Evolutionary conservation across 2,113 vertebrate species (phyloP).

Genomic region (Mobula birostris): DNA sequence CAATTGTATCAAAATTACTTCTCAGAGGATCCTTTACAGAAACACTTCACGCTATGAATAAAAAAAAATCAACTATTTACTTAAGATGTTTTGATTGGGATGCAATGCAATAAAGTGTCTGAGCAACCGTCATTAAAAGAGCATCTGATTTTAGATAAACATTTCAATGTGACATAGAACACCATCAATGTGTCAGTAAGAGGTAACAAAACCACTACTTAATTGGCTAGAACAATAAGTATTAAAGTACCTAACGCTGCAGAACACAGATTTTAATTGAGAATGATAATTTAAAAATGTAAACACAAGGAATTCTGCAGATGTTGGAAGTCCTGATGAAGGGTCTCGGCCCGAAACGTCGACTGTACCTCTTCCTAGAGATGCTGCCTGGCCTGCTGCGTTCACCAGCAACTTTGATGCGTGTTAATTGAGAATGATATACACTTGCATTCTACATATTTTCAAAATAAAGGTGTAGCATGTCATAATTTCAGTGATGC

Average conservation of each 20-base stretch:
- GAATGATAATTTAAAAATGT: conserved; percentile 50
- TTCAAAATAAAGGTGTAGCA: conserved; percentile 52
- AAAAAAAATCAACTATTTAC: not conserved
- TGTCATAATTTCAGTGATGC: conserved; percentile 43
- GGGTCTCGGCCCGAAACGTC: too few species aligned
- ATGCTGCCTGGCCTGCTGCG: too few species aligned
- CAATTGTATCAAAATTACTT: not conserved
- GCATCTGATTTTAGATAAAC: conserved; percentile 12
- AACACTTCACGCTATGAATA: not conserved
- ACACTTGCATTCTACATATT: conserved; percentile 59
- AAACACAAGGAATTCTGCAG: too few species aligned
- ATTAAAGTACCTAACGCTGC: conserved; percentile 65
- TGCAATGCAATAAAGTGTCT: conserved; percentile 9
- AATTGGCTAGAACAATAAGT: conserved; percentile 66
- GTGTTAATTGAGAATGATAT: conserved; percentile 66
- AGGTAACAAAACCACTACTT: conserved; percentile 48
- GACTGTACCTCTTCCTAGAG: too few species aligned
- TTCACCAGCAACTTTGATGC: too few species aligned
- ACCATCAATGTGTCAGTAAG: conserved; percentile 15
- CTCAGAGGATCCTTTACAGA: not conserved
- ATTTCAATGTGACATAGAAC: conserved; percentile 6
- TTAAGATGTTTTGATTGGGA: not conserved
- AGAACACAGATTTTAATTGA: conserved; percentile 66
- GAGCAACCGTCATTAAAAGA: conserved; percentile 14
- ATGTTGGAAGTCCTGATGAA: too few species aligned